Base-by-base conservation (phyloP, 2,888 invertebrate genomes). In the Perizoma flavofasciatum region DNA sequence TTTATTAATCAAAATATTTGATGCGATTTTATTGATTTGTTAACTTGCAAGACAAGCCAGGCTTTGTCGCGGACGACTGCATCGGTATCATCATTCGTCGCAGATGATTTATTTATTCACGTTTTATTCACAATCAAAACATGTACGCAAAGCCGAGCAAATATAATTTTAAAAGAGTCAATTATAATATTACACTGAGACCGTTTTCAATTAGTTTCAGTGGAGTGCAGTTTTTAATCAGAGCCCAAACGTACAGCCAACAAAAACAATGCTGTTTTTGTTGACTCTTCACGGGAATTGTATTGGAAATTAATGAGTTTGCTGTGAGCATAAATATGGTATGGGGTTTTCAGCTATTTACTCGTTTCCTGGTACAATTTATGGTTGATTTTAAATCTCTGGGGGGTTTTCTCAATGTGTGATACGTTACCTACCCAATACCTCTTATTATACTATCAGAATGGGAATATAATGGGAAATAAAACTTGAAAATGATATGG, bases 291-390 rank as follows among this genome's bases (percentile, higher is more conserved):
- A 10, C 54, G 40, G 49, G 44, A 49, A 47, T 50, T 59, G 50
- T 59, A 59, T 59, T 51, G 59, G 50, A 54, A 54, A 61, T 57
- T 57, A 57, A 61, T 61, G 46, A 49, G 61, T 61, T 61, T 50
- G 47, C 11, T 32, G 34, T 45, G 33, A 8, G 32, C 41, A 56
- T 56, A 56, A 56, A 61, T 49, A 61, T 43, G 43, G 7, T n/a
- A 6, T 40, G 3, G 6, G 0, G 37, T 37, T 37, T 37, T 37
- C 3, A 22, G 22, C 22, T 22, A 22, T 22, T 22, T 22, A 22
- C 22, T 22, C 22, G 3, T 22, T 22, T 22, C 22, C 1, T 2
- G 22, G 1, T 22, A 22, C 22, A 22, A 22, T 22, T 22, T 22
- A 22, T 22, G 22, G 22, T 22, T 22, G 22, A 22, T 22, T 22